A percentile compares a stretch with the other conserved stretches of the same genome.
Conservation (phyloP, 2,797 vertebrate genomes). For the Fundulus diaphanus region DNA sequence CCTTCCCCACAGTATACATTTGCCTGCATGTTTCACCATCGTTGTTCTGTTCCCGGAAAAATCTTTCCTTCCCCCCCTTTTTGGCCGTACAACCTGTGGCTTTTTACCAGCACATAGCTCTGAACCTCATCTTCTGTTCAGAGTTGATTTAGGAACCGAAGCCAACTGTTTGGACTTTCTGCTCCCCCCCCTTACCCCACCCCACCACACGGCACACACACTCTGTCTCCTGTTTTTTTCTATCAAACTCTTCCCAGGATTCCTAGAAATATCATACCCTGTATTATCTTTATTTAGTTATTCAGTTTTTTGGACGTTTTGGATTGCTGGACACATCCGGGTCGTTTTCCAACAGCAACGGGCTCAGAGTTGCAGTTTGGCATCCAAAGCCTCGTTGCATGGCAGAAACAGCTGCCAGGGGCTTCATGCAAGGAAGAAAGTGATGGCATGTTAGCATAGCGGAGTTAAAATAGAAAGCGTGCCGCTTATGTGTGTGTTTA, state of each 20-base stretch:
- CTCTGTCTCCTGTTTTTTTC: slow-evolving; percentile 30
- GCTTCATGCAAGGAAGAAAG: slow-evolving; percentile 58
- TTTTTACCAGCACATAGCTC: slow-evolving; percentile 75
- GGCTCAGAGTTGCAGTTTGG: slow-evolving; percentile 46
- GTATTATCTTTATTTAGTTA: slow-evolving; percentile 16
- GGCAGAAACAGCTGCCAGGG: slow-evolving; percentile 70
- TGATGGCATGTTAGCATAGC: slow-evolving; percentile 60
- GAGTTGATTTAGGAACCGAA: slow-evolving; percentile 69
- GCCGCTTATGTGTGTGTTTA: slow-evolving; percentile 22
- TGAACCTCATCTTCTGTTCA: slow-evolving; percentile 72
- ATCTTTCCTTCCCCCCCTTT: slow-evolving; percentile 55
- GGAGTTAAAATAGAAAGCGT: slow-evolving; percentile 70
- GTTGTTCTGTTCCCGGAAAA: slow-evolving; percentile 62
- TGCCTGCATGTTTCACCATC: slow-evolving; percentile 46
- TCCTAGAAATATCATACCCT: slow-evolving; percentile 35
- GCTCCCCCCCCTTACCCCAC: slow-evolving; percentile 27
- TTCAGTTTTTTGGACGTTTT: slow-evolving; percentile 21
- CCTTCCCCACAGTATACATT: slow-evolving; percentile 10
- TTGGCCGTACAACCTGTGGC: slow-evolving; percentile 69
- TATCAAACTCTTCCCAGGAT: slow-evolving; percentile 34
- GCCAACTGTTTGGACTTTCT: slow-evolving; percentile 57
- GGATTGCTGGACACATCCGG: slow-evolving; percentile 43
- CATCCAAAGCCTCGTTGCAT: slow-evolving; percentile 48
- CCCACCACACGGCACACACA: background rate
- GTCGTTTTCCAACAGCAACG: slow-evolving; percentile 65